Percentiles rank a stretch among this genome's conserved stretches.
phyloP scores from a whole-genome alignment of 1,140 invertebrate species.

The Halyomorpha halys region DNA sequence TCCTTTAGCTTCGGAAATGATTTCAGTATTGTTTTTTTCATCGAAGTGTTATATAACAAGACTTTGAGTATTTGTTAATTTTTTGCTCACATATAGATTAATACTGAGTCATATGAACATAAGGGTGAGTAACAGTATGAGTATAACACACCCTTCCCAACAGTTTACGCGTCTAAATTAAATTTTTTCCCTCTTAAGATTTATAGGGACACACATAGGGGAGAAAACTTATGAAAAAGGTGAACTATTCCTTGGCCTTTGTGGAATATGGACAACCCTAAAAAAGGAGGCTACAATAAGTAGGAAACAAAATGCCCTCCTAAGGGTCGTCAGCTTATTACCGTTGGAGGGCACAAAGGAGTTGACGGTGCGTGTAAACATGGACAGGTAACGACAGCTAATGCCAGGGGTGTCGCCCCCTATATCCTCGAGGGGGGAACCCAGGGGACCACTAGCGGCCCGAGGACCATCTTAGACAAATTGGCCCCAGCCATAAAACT shows the following conservation, averaged over 20 bases:
- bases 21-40: too few relatives aligned
- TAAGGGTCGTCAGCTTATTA: not conserved
- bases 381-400: not conserved
- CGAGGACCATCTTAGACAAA: constrained; percentile 5
- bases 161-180: too few relatives aligned
- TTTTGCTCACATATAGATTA: too few relatives aligned
- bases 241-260: not conserved
- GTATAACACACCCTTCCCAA: too few relatives aligned
- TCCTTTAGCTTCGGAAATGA: too few relatives aligned
- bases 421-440: not conserved
- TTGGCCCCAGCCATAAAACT: not conserved
- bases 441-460: not conserved
- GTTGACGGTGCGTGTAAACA: constrained; percentile 1
- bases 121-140: too few relatives aligned
- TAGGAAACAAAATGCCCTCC: not conserved
- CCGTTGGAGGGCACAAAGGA: not conserved
- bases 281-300: not conserved
- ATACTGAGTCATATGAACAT: too few relatives aligned
- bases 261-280: not conserved
- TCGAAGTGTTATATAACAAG: too few relatives aligned
- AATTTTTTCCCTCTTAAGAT: too few relatives aligned
- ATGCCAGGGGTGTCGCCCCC: not conserved
- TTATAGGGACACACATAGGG: too few relatives aligned
- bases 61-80: too few relatives aligned
- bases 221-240: too few relatives aligned